These are phyloP conservation scores for Henicopernis longicauda DNA, from an alignment of 2,113 vertebrate genomes.

Conservation along the genomic window DNA sequence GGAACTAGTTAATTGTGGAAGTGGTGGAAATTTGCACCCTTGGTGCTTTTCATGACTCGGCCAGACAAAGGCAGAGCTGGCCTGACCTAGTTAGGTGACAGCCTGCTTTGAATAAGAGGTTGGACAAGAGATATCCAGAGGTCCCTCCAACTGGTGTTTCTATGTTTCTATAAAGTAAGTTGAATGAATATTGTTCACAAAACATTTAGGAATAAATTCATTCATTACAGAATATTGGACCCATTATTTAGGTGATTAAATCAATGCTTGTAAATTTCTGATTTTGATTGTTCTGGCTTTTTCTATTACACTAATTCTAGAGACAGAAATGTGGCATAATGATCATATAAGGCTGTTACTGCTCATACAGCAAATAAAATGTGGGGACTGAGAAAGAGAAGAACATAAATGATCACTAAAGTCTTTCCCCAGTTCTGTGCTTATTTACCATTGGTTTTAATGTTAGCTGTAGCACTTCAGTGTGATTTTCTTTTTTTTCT, in stretches of 20 bases:
- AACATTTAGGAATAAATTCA: background rate
- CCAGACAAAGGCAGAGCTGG: background rate
- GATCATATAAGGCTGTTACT: background rate
- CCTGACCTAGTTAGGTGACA: background rate
- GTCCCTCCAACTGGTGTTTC: background rate
- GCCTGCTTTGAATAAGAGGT: background rate
- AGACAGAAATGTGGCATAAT: background rate
- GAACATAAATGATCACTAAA: background rate
- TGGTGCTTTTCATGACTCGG: background rate
- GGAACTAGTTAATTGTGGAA: background rate
- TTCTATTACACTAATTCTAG: background rate
- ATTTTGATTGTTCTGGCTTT: background rate
- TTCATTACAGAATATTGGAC: background rate
- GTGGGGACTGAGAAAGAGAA: background rate
- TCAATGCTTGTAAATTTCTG: background rate
- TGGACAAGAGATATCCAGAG: background rate
- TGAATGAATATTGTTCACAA: background rate
- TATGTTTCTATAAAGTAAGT: background rate
- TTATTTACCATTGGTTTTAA: background rate
- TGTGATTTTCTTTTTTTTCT: background rate
- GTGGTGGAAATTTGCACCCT: background rate
- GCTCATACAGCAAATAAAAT: background rate
- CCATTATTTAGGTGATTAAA: background rate
- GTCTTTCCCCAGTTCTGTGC: background rate
- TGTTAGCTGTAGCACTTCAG: background rate